Evolutionary conservation across 1,140 invertebrate species (phyloP), one percentile per base, ranked within the genome.

Genomic region (Euwallacea fornicatus): DNA sequence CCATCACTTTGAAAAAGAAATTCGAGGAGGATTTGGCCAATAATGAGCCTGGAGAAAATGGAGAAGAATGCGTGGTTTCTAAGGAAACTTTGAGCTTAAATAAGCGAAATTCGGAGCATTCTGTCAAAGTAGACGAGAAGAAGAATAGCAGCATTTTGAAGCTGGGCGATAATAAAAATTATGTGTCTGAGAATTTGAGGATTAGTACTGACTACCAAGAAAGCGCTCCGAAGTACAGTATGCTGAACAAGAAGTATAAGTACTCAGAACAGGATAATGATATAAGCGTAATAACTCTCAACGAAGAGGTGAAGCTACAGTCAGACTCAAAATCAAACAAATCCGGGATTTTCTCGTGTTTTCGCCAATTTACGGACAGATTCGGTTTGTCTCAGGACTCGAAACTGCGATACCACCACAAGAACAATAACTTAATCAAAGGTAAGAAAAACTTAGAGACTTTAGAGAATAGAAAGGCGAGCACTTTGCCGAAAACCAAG

Each of bases 61-160:
- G 75, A 11, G 63, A 66, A 3, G 78, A 79, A 50, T 80, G 76
- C 43, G 59, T 80, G 9, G 21, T 81, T 13, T 80, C 80, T 13
- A 79, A 80, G 65, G 80, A 81, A 72, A 81, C 80, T 13, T 68
- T 81, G 7, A 80, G 78, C 71, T 66, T 81, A 50, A 81, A 81
- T 65, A 80, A 80, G 66, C 67, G 78, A 44, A 81, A 81, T 59
- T 81, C 79, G 6, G 79, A 80, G 69, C 76, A 80, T 71, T 76
- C 74, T 8, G 75, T 80, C 0, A 81, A 80, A 71, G 50, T 73
- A n/a, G 66, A 66, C 13, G 80, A 81, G 6, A 81, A 78, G 61
- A 72, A 71, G 16, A 33, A 33, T 33, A 33, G 21, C 21, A 79
- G 79, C 62, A 81, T 81, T 46, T 69, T 81, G 47, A 81, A 81